Conservation (phyloP, 2,113 vertebrate species). For the Cryptoleucopteryx plumbea region DNA sequence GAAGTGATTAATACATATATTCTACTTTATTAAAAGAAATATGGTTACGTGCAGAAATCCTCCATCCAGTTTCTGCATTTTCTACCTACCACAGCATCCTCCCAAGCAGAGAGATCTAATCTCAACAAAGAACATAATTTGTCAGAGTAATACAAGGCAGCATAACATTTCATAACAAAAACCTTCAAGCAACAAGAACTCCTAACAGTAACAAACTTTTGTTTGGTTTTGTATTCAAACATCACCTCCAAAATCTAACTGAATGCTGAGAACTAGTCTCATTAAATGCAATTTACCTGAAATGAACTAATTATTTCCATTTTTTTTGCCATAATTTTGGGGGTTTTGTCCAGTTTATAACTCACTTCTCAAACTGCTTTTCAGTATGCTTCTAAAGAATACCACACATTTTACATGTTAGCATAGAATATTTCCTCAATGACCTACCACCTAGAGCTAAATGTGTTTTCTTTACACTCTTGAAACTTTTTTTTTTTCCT, state of each 20-base stretch:
- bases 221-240: background rate
- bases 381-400: background rate
- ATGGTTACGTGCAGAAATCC: constrained; percentile 23
- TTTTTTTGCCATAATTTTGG: background rate
- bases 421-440: background rate
- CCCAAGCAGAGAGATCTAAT: constrained; percentile 27
- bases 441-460: background rate
- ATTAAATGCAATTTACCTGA: background rate
- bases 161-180: constrained; percentile 15
- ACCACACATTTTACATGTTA: background rate
- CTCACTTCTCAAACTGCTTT: background rate
- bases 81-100: constrained; percentile 10
- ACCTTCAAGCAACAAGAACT: constrained; percentile 15
- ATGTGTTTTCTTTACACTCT: background rate
- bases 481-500: rapidly evolving
- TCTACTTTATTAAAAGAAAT: constrained; percentile 54
- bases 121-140: constrained; percentile 21
- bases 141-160: constrained; percentile 7
- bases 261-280: background rate
- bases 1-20: constrained; percentile 24
- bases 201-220: background rate
- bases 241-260: background rate
- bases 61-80: constrained; percentile 14
- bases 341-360: background rate
- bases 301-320: background rate